A percentile compares a stretch with the other conserved stretches of the same genome.
phyloP scores from a whole-genome alignment of 2,888 invertebrate species.

The Lepetodrilus schrolli region DNA sequence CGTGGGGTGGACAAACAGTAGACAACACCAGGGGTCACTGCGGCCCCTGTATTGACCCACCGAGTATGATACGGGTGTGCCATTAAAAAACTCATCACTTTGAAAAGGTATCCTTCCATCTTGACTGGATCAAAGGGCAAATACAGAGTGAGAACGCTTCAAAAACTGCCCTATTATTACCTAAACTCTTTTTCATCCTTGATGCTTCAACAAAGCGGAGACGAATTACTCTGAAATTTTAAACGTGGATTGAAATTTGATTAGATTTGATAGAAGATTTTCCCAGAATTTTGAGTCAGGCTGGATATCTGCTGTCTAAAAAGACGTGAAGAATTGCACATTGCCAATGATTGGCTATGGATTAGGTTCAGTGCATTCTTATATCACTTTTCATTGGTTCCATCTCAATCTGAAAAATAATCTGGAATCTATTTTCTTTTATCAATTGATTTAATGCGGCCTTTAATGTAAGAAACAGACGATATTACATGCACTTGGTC shows the following conservation, averaged over 20 bases:
- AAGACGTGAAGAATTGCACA: not conserved
- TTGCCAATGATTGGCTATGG: not conserved
- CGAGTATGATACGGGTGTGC: not conserved
- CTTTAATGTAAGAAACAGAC: slow-evolving; percentile 1
- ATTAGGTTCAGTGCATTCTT: not conserved
- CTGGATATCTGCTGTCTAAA: not conserved
- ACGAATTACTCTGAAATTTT: too few relatives aligned
- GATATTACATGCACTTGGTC: not conserved
- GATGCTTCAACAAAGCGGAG: not conserved
- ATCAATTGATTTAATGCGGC: not conserved
- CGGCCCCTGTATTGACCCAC: not conserved
- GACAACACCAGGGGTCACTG: not conserved
- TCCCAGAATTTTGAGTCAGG: not conserved
- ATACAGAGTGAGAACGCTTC: not conserved
- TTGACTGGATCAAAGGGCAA: not conserved
- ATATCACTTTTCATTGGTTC: too few relatives aligned
- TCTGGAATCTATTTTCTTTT: slow-evolving; percentile 17
- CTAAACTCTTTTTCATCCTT: not conserved
- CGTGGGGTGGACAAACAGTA: not conserved
- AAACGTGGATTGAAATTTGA: not conserved
- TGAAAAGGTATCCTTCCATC: not conserved
- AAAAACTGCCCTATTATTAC: not conserved
- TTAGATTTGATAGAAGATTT: not conserved
- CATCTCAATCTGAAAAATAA: not conserved
- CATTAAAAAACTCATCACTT: not conserved